phyloP scores from a whole-genome alignment of 2,888 invertebrate genomes.

The Cataglyphis cursor region DNA sequence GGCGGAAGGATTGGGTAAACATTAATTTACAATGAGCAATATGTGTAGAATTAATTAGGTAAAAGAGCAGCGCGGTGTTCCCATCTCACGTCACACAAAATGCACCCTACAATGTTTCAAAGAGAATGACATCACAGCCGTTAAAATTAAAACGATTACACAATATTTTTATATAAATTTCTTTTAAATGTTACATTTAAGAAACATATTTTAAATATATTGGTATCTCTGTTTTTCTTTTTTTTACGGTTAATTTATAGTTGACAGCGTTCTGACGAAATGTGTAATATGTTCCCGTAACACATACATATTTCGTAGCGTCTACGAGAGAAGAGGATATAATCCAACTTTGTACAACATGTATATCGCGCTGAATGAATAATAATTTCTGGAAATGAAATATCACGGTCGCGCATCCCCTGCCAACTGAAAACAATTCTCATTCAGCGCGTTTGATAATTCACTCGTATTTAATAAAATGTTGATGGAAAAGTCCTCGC shows the following conservation, averaged over 20 bases:
- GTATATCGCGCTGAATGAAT: constrained; percentile 30
- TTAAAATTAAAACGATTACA: background rate
- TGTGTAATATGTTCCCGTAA: background rate
- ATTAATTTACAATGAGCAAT: constrained; percentile 29
- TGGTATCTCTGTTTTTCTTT: no score
- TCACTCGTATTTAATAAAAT: constrained; percentile 50
- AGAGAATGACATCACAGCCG: background rate
- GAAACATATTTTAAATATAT: background rate
- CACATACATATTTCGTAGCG: background rate
- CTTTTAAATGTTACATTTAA: background rate
- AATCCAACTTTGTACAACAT: constrained; percentile 38
- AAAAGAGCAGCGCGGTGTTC: background rate
- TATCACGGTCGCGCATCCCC: constrained; percentile 27
- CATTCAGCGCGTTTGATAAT: constrained; percentile 43
- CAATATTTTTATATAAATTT: background rate
- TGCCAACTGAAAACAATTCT: constrained; percentile 40
- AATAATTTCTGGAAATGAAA: constrained; percentile 39
- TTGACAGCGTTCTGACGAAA: background rate
- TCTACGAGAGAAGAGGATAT: background rate
- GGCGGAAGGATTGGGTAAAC: constrained; percentile 17
- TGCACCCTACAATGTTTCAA: background rate
- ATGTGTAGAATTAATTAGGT: constrained; percentile 37
- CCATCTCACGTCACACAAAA: background rate
- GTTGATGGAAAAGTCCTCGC: constrained; percentile 25
- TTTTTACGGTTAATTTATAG: constrained; percentile 9